Conservation (phyloP, 2,888 invertebrate species). For the Ornithoptera priamus region DNA sequence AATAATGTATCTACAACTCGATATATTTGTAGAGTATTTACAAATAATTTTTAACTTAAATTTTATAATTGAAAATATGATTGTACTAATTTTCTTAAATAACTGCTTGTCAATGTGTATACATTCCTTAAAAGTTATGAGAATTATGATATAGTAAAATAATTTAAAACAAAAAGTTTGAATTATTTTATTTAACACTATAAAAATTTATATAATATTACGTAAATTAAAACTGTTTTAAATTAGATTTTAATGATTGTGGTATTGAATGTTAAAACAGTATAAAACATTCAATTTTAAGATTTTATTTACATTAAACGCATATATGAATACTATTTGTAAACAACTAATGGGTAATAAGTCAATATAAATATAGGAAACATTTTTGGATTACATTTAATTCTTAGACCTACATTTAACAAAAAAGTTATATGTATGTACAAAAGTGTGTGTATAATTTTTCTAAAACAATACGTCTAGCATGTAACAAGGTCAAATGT, state of each 20-base stretch:
- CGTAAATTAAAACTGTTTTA: neutral
- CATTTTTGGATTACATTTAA: constrained; percentile 2
- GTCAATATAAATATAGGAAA: neutral
- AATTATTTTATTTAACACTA: neutral
- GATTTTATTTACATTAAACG: neutral
- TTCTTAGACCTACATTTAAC: neutral
- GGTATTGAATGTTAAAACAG: neutral
- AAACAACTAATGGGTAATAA: neutral
- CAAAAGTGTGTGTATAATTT: constrained; percentile 23
- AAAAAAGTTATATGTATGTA: constrained; percentile 25
- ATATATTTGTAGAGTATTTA: constrained; percentile 28
- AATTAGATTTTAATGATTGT: neutral
- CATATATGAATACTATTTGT: neutral
- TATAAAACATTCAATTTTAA: neutral
- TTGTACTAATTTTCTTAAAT: constrained; percentile 26
- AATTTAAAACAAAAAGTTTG: neutral
- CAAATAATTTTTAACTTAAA: constrained; percentile 16
- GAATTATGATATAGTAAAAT: too few relatives aligned
- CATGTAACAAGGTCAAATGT: constrained; percentile 1
- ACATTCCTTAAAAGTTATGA: neutral
- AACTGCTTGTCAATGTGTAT: neutral
- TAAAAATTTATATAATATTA: neutral
- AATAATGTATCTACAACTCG: constrained; percentile 17
- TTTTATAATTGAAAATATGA: constrained; percentile 14
- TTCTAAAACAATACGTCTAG: constrained; percentile 26